A percentile compares a stretch with the other conserved stretches of the same genome.
phyloP scores from a whole-genome alignment of 2,797 vertebrate species.

The Silurus lanzhouensis region DNA sequence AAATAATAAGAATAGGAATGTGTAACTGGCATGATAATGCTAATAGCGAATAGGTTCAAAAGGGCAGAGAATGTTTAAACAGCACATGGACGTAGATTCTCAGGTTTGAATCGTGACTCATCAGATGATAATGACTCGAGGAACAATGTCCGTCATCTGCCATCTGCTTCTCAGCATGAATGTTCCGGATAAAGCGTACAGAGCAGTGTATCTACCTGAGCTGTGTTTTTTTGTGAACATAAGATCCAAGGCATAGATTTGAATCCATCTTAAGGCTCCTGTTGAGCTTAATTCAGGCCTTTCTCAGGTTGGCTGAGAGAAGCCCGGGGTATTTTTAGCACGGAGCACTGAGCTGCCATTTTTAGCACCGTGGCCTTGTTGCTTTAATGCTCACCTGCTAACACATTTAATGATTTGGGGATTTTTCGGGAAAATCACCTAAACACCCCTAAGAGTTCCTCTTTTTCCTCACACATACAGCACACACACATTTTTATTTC shows the following conservation, averaged over 20 bases:
- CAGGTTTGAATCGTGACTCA: conserved; percentile 38
- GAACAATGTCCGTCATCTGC: conserved; percentile 16
- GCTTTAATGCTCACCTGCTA: conserved; percentile 58
- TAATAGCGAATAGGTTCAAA: not conserved
- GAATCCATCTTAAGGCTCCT: conserved; percentile 35
- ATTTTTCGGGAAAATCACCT: conserved; percentile 4
- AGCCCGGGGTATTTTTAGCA: conserved; percentile 66
- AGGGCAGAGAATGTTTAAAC: not conserved
- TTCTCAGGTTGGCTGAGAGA: conserved; percentile 55
- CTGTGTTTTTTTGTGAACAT: conserved; percentile 14
- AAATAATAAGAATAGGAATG: conserved; percentile 61
- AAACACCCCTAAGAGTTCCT: not conserved
- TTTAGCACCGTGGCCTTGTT: conserved; percentile 60
- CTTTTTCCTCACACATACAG: not conserved
- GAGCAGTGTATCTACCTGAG: conserved; percentile 43
- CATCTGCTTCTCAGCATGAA: conserved; percentile 24
- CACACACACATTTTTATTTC: not conserved
- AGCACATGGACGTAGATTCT: not conserved
- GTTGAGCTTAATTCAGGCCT: conserved; percentile 45
- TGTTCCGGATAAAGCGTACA: conserved; percentile 28
- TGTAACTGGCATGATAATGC: not conserved
- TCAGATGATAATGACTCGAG: conserved; percentile 23
- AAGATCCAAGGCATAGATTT: not conserved
- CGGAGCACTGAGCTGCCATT: conserved; percentile 64
- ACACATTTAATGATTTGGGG: conserved; percentile 26